phyloP scores from a whole-genome alignment of 2,797 vertebrate genomes.

The Galagoides demidoff region DNA sequence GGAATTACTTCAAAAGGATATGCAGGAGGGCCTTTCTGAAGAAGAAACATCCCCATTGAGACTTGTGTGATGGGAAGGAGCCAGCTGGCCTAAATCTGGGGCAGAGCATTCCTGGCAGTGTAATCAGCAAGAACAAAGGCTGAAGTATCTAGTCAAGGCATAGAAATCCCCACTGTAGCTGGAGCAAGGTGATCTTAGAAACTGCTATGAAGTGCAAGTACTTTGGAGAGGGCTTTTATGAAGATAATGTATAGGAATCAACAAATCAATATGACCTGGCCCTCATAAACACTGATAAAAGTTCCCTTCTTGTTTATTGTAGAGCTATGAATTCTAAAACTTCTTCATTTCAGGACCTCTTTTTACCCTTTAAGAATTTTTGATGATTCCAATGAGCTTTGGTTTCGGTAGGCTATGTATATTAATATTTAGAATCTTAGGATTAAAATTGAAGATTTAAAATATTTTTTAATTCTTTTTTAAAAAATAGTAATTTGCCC shows the following conservation, averaged over 20 bases:
- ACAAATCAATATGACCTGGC: background rate
- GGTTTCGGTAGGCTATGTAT: background rate
- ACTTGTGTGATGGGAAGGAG: background rate
- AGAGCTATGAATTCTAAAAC: background rate
- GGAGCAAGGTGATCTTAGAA: background rate
- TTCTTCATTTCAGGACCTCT: background rate
- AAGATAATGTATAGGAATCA: background rate
- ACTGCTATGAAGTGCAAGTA: background rate
- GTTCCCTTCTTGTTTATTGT: background rate
- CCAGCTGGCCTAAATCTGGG: background rate
- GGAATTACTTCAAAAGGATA: background rate
- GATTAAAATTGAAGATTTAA: background rate
- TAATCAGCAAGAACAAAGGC: background rate
- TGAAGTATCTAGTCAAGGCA: background rate
- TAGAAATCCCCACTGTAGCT: background rate
- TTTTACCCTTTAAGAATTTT: background rate
- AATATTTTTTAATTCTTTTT: conserved; percentile 16
- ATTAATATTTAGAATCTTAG: conserved; percentile 1
- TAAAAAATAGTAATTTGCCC: background rate
- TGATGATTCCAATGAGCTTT: background rate
- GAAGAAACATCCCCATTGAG: background rate
- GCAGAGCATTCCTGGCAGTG: background rate
- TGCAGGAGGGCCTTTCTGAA: background rate
- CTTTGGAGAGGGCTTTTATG: background rate
- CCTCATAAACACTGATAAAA: conserved; percentile 3